Evolutionary conservation across 37 sponge, comb jelly and placozoan genomes (phyloP), one percentile per base, ranked within the genome.

Genomic region (Ephydatia muelleri): DNA sequence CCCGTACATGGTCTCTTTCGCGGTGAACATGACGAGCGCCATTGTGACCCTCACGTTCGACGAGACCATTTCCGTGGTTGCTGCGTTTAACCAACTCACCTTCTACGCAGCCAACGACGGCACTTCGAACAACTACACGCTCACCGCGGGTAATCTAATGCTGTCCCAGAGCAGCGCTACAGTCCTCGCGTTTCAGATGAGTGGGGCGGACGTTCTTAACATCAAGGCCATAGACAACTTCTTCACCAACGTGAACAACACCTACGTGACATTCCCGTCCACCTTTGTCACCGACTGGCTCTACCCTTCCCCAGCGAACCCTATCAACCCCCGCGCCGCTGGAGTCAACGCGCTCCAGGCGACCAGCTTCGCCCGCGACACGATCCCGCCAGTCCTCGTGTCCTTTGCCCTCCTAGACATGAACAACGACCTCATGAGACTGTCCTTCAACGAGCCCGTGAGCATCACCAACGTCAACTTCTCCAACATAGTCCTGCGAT

Each of bases 371-470:
- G 37, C 57, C 23, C 82, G 49, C 0, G 94, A 93, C 72, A 68
- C 68, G 30, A 87, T 82, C 13, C 65, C 84, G 43, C 91, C 91
- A 36, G n/a, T n/a, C 23, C 38, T 84, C 0, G 2, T 36, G 34
- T 3, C 33, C 0, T 90, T 93, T 48, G 30, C 65, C 38, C 68
- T 80, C 0, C 71, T 93, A 34, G 85, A 93, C 76, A 32, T 93
- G 78, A 88, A 90, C 38, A 38, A 80, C 31, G 84, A 93, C 38
- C 72, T 26, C 16, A 84, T 93, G 80, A 65, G 65, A 79, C 48
- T 93, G 19, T 72, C 71, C 76, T 93, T 93, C 78, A 84, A 90
- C 70, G 94, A 93, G 67, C 94, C 94, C 26, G 91, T 93, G 23
- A 80, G 87, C 68, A 70, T 89, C 19, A 31, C 47, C 23, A 67